These are phyloP conservation scores for Mamestra configurata DNA, from an alignment of 1,140 invertebrate genomes.

Conservation along the genomic window DNA sequence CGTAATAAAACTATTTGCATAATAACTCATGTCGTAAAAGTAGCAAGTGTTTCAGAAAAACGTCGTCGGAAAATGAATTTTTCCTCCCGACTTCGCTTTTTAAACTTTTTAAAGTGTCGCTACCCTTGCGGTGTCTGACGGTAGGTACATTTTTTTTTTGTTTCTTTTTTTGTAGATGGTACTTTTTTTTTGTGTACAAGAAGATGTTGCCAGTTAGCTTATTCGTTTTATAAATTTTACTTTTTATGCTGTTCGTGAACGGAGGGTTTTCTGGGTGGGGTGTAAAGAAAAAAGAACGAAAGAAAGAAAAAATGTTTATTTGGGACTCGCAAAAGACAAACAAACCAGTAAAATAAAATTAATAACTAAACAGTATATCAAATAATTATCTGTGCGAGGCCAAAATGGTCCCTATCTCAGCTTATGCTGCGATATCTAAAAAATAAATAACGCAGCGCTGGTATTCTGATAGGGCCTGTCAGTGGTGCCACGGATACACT, in stretches of 20 bases:
- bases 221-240: neutral
- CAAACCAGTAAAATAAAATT: too few relatives aligned
- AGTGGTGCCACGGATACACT: too few relatives aligned
- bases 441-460: too few relatives aligned
- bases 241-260: neutral
- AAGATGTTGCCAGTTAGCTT: slow-evolving; percentile 4
- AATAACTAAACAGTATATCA: too few relatives aligned
- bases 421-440: too few relatives aligned
- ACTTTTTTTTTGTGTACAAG: slow-evolving; percentile 14
- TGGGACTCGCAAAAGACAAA: too few relatives aligned
- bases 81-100: slow-evolving; percentile 36
- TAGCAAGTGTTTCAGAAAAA: slow-evolving; percentile 46
- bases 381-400: too few relatives aligned
- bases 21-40: slow-evolving; percentile 48
- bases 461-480: too few relatives aligned
- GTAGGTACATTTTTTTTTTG: slow-evolving; percentile 5
- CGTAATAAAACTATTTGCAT: slow-evolving; percentile 60
- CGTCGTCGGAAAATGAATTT: slow-evolving; percentile 48
- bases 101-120: slow-evolving; percentile 37
- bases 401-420: too few relatives aligned
- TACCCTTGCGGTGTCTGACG: neutral
- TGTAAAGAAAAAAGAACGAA: too few relatives aligned
- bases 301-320: too few relatives aligned
- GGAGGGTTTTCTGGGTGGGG: too few relatives aligned
- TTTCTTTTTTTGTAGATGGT: neutral